A percentile compares a stretch with the other conserved stretches of the same genome.
Conservation (phyloP, 2,113 vertebrate genomes). For the Eudyptes chrysolophus region DNA sequence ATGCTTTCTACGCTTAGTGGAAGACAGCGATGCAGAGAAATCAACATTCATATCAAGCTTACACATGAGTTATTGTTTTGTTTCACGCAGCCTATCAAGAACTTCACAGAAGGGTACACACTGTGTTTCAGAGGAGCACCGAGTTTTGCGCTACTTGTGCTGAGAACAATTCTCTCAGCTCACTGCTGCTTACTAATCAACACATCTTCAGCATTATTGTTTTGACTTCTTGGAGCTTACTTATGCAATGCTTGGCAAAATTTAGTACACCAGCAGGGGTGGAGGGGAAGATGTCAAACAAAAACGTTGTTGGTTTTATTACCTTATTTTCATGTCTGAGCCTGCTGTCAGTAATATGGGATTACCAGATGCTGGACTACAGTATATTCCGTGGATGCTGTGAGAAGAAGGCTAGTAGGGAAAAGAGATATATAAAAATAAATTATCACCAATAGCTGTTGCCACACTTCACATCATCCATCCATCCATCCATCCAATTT, state of each 20-base stretch:
- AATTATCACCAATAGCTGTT: background rate
- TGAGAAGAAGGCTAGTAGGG: slow-evolving; percentile 86
- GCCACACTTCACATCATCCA: background rate
- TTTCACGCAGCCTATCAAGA: background rate
- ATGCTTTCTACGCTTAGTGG: background rate
- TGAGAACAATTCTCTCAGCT: background rate
- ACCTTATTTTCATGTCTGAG: slow-evolving; percentile 99
- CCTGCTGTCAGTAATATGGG: slow-evolving; percentile 95
- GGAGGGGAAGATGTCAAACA: background rate
- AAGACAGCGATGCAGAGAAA: background rate
- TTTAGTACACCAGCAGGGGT: background rate
- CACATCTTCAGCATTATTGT: background rate
- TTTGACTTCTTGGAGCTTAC: background rate
- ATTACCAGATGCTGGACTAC: slow-evolving; percentile 96
- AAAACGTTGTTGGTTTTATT: background rate
- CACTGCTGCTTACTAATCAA: background rate
- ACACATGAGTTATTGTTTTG: background rate
- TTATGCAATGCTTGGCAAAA: background rate
- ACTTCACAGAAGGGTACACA: background rate
- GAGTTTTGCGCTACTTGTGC: background rate
- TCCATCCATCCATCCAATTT: background rate
- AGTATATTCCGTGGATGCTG: slow-evolving; percentile 96
- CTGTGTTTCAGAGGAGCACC: background rate
- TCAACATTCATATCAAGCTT: background rate
- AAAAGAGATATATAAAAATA: background rate